Percentiles rank a stretch among this genome's conserved stretches.
phyloP scores from a whole-genome alignment of 2,888 invertebrate species.

The Rosalia funebris region DNA sequence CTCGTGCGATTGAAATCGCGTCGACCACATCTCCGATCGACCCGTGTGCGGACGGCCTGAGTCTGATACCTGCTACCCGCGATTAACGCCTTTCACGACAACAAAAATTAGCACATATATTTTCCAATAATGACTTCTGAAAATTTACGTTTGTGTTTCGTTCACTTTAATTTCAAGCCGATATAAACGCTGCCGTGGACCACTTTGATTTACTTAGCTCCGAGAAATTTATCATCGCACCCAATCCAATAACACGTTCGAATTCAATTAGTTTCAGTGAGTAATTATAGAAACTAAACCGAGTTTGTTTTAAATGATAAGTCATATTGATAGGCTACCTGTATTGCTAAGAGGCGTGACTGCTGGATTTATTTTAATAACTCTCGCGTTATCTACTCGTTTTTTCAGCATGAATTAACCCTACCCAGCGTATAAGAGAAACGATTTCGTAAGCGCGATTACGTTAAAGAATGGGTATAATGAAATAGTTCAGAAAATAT shows the following conservation, averaged over 20 bases:
- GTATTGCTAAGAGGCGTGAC: conserved; percentile 31
- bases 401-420: conserved; percentile 16
- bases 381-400: conserved; percentile 29
- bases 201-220: conserved; percentile 38
- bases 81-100: no score
- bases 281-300: conserved; percentile 27
- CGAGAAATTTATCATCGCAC: conserved; percentile 34
- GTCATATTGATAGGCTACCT: conserved; percentile 35
- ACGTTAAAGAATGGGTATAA: no score
- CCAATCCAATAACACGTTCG: conserved; percentile 39
- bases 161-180: conserved; percentile 4
- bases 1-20: no score
- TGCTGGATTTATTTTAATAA: conserved; percentile 32
- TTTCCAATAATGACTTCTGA: neutral
- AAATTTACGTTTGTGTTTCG: neutral
- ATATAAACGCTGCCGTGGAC: conserved; percentile 16
- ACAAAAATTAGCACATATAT: no score
- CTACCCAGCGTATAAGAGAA: conserved; percentile 6
- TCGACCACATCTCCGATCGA: no score
- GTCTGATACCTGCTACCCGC: no score
- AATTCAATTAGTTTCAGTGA: conserved; percentile 39
- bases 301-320: conserved; percentile 29
- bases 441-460: neutral
- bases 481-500: no score
- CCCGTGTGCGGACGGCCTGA: no score